phyloP scores from a whole-genome alignment of 1,140 invertebrate species.

The Tetramorium parvispinum region DNA sequence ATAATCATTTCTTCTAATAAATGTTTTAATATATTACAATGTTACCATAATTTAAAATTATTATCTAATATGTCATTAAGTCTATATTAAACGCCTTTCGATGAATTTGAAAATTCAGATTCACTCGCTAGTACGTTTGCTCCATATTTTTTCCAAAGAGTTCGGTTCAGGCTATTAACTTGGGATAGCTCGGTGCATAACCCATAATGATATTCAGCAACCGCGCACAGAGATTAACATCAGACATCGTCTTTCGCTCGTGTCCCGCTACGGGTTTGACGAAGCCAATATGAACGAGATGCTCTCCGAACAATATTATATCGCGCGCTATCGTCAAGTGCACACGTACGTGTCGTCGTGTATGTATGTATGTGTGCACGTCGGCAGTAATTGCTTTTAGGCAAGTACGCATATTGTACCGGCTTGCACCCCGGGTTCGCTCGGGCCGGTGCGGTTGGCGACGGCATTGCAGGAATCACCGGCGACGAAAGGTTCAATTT shows the following conservation, averaged over 20 bases:
- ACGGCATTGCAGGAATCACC: conserved; percentile 66
- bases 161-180: conserved; percentile 16
- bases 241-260: conserved; percentile 45
- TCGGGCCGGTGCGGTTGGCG: conserved; percentile 29
- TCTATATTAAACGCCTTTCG: not conserved
- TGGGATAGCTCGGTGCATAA: not conserved
- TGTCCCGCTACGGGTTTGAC: conserved; percentile 39
- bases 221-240: conserved; percentile 40
- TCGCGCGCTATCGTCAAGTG: conserved; percentile 61
- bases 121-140: not conserved
- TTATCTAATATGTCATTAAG: too few relatives aligned
- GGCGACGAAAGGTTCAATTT: conserved; percentile 75
- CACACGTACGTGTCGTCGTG: not conserved
- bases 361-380: not conserved
- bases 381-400: conserved; percentile 73
- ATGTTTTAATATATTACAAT: not conserved
- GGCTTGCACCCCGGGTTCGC: conserved; percentile 12
- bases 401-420: conserved; percentile 46
- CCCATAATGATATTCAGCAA: conserved; percentile 43
- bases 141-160: not conserved
- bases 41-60: not conserved
- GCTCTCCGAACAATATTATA: conserved; percentile 63
- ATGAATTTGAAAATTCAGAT: not conserved
- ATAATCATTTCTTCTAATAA: not conserved
- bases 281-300: conserved; percentile 42